Evolutionary conservation across 2,113 vertebrate genomes (phyloP).

Genomic region (Anguilla japonica): DNA sequence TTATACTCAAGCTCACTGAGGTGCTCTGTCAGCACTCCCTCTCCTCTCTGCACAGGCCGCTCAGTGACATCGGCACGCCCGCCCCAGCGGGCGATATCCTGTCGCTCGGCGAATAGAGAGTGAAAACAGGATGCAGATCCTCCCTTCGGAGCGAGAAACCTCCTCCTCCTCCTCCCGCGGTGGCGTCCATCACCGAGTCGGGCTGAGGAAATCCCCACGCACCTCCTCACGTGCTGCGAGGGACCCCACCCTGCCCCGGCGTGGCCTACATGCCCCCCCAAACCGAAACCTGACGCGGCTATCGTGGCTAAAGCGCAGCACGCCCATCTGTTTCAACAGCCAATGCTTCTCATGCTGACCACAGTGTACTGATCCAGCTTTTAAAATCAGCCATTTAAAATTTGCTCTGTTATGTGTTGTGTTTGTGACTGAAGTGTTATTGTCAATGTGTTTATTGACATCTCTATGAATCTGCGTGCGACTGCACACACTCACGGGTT

Average conservation of each 20-base stretch:
- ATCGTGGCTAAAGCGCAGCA: too few species aligned
- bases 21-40: background rate
- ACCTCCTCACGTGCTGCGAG: conserved; percentile 8
- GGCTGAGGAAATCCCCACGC: conserved; percentile 35
- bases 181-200: conserved; percentile 21
- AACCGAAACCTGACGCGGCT: too few species aligned
- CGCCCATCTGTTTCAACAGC: too few species aligned
- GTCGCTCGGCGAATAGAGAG: background rate
- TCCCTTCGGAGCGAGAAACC: background rate
- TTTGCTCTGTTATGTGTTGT: too few species aligned
- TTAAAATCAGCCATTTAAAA: too few species aligned
- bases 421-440: too few species aligned
- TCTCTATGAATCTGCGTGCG: too few species aligned
- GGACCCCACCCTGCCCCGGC: background rate
- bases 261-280: background rate
- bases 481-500: too few species aligned
- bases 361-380: too few species aligned
- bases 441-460: too few species aligned
- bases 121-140: conserved; percentile 46
- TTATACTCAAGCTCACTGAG: background rate
- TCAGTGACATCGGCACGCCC: background rate
- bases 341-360: too few species aligned
- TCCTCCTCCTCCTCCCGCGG: conserved; percentile 31
- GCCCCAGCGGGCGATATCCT: conserved; percentile 3
- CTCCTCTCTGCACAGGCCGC: background rate